Evolutionary conservation across 1,140 invertebrate species (phyloP).

Genomic region (Drosophila orosa): DNA sequence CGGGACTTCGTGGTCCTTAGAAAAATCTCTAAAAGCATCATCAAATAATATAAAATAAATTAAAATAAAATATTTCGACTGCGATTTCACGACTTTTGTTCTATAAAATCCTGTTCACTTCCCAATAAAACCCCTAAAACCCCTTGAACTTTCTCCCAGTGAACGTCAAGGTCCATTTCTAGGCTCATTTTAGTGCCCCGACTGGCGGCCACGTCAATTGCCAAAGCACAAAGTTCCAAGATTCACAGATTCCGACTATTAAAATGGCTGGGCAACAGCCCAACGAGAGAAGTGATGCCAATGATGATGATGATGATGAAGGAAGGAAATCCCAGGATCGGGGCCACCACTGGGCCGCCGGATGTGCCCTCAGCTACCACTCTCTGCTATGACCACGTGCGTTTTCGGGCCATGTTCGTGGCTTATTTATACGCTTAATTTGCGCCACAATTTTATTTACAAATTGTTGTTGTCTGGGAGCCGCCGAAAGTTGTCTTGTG

Average conservation of each 20-base stretch:
- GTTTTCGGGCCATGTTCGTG: slow-evolving; percentile 45
- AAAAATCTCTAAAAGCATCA: too few relatives aligned
- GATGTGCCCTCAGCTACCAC: slow-evolving; percentile 42
- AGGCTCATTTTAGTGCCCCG: slow-evolving; percentile 4
- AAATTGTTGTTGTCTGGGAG: slow-evolving; percentile 69
- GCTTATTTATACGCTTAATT: slow-evolving; percentile 82
- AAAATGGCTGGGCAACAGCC: slow-evolving; percentile 38
- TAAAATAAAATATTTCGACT: neutral
- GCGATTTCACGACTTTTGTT: neutral
- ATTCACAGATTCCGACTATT: slow-evolving; percentile 27
- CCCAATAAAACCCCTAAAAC: neutral
- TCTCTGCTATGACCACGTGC: slow-evolving; percentile 24
- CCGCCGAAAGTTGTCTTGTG: slow-evolving; percentile 67
- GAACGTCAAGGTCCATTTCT: slow-evolving; percentile 6
- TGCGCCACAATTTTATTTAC: slow-evolving; percentile 81
- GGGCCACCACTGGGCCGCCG: slow-evolving; percentile 35
- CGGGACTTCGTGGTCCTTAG: too few relatives aligned
- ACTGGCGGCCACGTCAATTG: slow-evolving; percentile 57
- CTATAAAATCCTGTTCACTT: too few relatives aligned
- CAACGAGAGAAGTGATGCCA: slow-evolving; percentile 20
- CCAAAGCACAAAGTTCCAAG: slow-evolving; percentile 59
- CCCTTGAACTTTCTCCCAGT: slow-evolving; percentile 1
- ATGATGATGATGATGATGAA: slow-evolving; percentile 32
- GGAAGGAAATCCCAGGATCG: slow-evolving; percentile 33
- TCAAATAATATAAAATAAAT: neutral